These are phyloP conservation scores for Jordanella pulchra DNA, from an alignment of 2,797 vertebrate genomes.

Conservation along the genomic window DNA sequence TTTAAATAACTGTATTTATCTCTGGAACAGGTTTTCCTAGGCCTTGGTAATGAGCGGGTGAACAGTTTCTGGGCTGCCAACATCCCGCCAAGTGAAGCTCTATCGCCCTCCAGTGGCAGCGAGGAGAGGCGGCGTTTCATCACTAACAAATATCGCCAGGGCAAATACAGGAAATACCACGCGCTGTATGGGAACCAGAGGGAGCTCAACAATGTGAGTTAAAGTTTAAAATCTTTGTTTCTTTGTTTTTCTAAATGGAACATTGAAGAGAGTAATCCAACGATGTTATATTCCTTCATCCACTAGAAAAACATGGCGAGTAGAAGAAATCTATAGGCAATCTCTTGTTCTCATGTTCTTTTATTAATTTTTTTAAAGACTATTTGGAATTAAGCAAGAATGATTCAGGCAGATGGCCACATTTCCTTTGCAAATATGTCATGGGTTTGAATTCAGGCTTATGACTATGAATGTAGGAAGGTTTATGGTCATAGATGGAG, in stretches of 20 bases:
- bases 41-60: slow-evolving; percentile 83
- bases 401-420: not conserved
- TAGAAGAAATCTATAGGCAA: not conserved
- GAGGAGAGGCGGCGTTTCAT: slow-evolving; percentile 84
- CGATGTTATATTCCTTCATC: not conserved
- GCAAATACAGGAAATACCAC: slow-evolving; percentile 95
- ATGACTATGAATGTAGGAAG: too few relatives aligned
- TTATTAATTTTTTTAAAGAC: not conserved
- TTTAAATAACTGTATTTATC: not conserved
- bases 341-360: not conserved
- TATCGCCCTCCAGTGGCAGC: slow-evolving; percentile 79
- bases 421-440: too few relatives aligned
- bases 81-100: slow-evolving; percentile 90
- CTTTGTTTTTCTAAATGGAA: not conserved
- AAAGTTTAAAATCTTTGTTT: not conserved
- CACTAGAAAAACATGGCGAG: not conserved
- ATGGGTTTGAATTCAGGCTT: too few relatives aligned
- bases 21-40: slow-evolving; percentile 83
- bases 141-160: slow-evolving; percentile 89
- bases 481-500: too few relatives aligned
- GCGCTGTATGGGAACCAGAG: slow-evolving; percentile 90
- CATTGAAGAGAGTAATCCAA: not conserved
- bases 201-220: slow-evolving; percentile 90
- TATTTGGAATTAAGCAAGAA: not conserved
- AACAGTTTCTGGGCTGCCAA: slow-evolving; percentile 96